Percentiles rank a stretch among this genome's conserved stretches.
Conservation (phyloP, 2,797 vertebrate genomes). For the Premnoplex brunnescens region DNA sequence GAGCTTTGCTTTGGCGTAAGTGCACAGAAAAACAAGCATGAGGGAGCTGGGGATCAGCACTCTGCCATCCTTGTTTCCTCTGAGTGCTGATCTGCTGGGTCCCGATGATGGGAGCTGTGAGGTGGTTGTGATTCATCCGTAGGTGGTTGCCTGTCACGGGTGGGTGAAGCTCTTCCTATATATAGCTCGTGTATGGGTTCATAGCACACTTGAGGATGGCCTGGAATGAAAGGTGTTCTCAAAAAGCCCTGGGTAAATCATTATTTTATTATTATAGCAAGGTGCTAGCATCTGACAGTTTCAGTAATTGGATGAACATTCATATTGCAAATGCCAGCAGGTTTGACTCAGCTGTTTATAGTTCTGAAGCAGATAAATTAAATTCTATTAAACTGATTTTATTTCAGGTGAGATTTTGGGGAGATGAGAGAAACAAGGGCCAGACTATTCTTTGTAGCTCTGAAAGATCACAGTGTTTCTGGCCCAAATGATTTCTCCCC, state of each 20-base stretch:
- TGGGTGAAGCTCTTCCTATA: slow-evolving; percentile 42
- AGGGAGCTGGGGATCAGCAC: background rate
- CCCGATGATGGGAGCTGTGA: background rate
- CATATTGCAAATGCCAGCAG: slow-evolving; percentile 7
- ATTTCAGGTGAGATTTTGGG: background rate
- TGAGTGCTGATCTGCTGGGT: background rate
- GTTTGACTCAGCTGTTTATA: slow-evolving; percentile 29
- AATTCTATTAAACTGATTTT: background rate
- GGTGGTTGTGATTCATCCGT: slow-evolving; percentile 48
- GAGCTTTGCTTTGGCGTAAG: background rate
- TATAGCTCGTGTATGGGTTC: slow-evolving; percentile 22
- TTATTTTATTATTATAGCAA: slow-evolving; percentile 30
- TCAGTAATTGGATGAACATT: slow-evolving; percentile 22
- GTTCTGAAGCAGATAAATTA: background rate
- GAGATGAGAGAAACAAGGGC: background rate
- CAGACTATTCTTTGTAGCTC: background rate
- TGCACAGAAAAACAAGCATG: background rate
- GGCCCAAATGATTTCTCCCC: background rate
- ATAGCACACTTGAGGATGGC: background rate
- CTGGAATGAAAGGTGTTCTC: slow-evolving; percentile 39
- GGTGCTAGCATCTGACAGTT: slow-evolving; percentile 12
- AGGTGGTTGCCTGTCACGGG: slow-evolving; percentile 54
- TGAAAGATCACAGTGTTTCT: background rate
- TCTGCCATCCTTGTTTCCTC: background rate
- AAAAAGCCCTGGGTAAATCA: background rate